Percentiles rank a stretch among this genome's conserved stretches.
Evolutionary conservation across 2,113 vertebrate genomes (phyloP).

Genomic region (Platycercus adscitus): DNA sequence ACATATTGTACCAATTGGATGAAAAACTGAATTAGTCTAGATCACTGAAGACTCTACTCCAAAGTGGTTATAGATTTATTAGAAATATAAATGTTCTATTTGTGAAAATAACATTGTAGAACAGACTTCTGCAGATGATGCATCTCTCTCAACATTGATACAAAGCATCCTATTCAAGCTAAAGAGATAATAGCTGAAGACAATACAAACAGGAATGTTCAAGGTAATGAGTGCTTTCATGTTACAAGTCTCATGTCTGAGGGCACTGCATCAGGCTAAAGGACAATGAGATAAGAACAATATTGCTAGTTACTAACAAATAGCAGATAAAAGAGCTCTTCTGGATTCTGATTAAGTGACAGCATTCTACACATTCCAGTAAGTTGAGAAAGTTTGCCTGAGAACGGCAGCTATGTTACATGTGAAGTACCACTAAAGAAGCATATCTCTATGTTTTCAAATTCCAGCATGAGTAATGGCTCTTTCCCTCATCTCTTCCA

Average conservation of each 20-base stretch:
- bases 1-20: not conserved
- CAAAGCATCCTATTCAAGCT: conserved; percentile 26
- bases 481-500: conserved; percentile 17
- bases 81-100: not conserved
- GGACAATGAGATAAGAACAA: conserved; percentile 77
- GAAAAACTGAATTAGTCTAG: not conserved
- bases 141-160: conserved; percentile 21
- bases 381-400: conserved; percentile 82
- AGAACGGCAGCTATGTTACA: conserved; percentile 70
- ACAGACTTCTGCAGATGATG: not conserved
- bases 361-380: conserved; percentile 93
- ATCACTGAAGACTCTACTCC: not conserved
- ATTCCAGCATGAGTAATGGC: conserved; percentile 60
- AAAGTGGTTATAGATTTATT: not conserved
- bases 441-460: conserved; percentile 70
- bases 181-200: conserved; percentile 34
- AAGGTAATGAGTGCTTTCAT: conserved; percentile 71
- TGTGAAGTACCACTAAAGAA: conserved; percentile 67
- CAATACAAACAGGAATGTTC: conserved; percentile 55
- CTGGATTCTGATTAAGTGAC: conserved; percentile 90
- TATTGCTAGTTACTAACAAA: conserved; percentile 79
- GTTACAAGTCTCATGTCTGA: conserved; percentile 65
- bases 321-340: conserved; percentile 83
- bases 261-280: conserved; percentile 68
- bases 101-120: not conserved